These are phyloP conservation scores for Altica lythri DNA, from an alignment of 2,888 invertebrate species.

Conservation along the genomic window DNA sequence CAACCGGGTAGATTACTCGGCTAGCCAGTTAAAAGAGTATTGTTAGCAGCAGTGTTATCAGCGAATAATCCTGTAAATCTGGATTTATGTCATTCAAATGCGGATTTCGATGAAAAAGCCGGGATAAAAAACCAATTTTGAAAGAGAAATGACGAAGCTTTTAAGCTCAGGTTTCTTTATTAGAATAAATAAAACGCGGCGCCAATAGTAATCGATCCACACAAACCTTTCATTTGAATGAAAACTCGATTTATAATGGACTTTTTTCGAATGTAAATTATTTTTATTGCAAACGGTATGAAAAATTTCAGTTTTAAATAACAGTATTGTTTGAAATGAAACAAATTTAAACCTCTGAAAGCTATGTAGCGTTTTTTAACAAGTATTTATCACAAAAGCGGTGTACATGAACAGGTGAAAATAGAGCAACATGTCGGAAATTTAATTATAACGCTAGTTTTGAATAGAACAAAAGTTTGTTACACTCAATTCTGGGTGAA, in stretches of 20 bases:
- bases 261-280: background rate
- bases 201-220: slow-evolving; percentile 2
- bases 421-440: too few relatives aligned
- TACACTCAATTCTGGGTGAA: too few relatives aligned
- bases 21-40: background rate
- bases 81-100: background rate
- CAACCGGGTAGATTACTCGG: too few relatives aligned
- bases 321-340: too few relatives aligned
- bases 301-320: too few relatives aligned
- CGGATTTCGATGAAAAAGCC: background rate
- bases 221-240: background rate
- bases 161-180: slow-evolving; percentile 15
- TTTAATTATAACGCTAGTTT: too few relatives aligned
- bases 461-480: too few relatives aligned
- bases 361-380: too few relatives aligned
- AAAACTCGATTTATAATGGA: background rate
- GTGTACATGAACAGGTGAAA: too few relatives aligned
- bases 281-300: too few relatives aligned
- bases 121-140: background rate
- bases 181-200: slow-evolving; percentile 15
- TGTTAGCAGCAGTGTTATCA: background rate
- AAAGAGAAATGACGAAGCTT: slow-evolving; percentile 16
- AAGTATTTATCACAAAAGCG: too few relatives aligned
- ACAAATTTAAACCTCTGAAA: too few relatives aligned
- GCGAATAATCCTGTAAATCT: background rate